Percentiles rank a stretch among this genome's conserved stretches.
phyloP scores from a whole-genome alignment of 2,113 vertebrate genomes.

The Azemiops feae region DNA sequence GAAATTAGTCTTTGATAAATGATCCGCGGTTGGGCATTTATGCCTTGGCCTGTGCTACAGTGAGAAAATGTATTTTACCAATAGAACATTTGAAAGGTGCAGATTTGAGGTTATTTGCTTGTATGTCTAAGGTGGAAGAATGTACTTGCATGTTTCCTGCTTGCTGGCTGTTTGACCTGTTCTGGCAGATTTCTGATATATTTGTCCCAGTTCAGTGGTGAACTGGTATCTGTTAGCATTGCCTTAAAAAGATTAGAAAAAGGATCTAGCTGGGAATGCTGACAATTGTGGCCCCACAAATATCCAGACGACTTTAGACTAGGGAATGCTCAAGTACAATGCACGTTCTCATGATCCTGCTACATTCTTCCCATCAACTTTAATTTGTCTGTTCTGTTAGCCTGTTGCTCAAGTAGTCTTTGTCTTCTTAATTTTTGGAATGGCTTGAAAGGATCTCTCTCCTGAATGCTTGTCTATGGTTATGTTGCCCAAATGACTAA shows the following conservation, averaged over 20 bases:
- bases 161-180: neutral
- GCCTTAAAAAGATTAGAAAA: neutral
- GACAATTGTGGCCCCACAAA: neutral
- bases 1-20: constrained; percentile 27
- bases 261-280: neutral
- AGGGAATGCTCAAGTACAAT: neutral
- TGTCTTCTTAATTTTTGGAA: neutral
- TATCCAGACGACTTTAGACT: neutral
- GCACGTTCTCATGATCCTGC: neutral
- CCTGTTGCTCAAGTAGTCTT: neutral
- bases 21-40: neutral
- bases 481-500: neutral
- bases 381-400: neutral
- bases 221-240: neutral
- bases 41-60: constrained; percentile 33
- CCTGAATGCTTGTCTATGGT: neutral
- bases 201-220: neutral
- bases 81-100: constrained; percentile 48
- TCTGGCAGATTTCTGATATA: neutral
- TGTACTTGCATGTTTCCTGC: neutral
- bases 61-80: constrained; percentile 41
- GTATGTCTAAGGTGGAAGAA: constrained; percentile 1
- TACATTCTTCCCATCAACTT: neutral
- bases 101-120: constrained; percentile 48
- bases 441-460: neutral